phyloP scores from a whole-genome alignment of 2,888 invertebrate species.

The Drosophila pegasa region DNA sequence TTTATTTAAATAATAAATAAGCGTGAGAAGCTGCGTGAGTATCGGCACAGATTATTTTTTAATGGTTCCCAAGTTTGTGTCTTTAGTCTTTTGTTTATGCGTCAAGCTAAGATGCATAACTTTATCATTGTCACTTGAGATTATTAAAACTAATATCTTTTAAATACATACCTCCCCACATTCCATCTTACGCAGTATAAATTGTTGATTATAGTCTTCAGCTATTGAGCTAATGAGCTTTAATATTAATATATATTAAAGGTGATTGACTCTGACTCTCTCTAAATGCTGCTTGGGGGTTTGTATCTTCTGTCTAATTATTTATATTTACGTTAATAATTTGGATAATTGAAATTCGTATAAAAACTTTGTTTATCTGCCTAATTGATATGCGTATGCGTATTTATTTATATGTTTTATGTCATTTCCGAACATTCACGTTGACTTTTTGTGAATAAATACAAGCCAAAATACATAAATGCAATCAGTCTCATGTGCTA shows the following conservation, averaged over 20 bases:
- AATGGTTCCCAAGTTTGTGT: neutral
- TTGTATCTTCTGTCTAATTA: conserved; percentile 11
- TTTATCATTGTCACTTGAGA: neutral
- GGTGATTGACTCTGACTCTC: conserved; percentile 22
- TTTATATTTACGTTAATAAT: conserved; percentile 13
- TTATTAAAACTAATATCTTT: neutral
- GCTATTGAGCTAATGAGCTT: conserved; percentile 8
- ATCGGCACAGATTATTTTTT: neutral
- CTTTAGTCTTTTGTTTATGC: neutral
- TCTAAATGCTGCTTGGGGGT: neutral
- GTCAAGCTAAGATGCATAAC: neutral
- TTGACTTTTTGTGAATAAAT: conserved; percentile 9
- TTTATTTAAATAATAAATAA: conserved; percentile 6
- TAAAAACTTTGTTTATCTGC: conserved; percentile 7
- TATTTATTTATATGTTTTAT: conserved; percentile 15
- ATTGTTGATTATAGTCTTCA: conserved; percentile 9
- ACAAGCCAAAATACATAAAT: conserved; percentile 18
- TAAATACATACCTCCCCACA: neutral
- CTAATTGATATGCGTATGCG: neutral
- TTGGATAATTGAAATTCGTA: conserved; percentile 9
- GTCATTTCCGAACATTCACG: conserved; percentile 1
- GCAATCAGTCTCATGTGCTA: conserved; percentile 38
- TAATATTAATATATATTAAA: conserved; percentile 7
- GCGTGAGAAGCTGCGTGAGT: neutral
- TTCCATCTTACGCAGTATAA: neutral